Conservation (phyloP, 2,113 vertebrate species). For the Hippocampus zosterae region DNA sequence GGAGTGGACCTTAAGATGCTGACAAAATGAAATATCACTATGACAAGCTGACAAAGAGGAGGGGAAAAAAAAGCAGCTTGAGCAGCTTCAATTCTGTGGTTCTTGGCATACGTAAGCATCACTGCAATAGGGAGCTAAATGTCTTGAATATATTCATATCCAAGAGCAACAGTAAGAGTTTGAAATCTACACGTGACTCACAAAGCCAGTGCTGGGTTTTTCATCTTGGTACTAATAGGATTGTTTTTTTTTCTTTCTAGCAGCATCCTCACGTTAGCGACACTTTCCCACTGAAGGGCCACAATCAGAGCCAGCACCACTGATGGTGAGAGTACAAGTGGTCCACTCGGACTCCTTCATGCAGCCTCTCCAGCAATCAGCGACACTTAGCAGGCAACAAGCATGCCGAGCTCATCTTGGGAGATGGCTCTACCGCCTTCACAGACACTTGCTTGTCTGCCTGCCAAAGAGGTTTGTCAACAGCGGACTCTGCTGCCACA, state of each 20-base stretch:
- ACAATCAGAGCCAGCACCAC: not conserved
- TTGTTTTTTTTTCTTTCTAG: not conserved
- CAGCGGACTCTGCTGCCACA: too few relatives aligned
- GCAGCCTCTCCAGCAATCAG: conserved; percentile 38
- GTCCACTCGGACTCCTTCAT: not conserved
- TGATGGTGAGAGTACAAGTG: not conserved
- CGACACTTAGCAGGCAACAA: not conserved
- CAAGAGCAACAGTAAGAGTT: not conserved
- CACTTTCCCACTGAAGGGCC: not conserved
- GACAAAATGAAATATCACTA: not conserved
- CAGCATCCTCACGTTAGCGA: too few relatives aligned
- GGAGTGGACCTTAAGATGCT: not conserved
- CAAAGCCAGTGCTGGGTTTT: not conserved
- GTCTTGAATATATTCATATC: not conserved
- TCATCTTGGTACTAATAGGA: too few relatives aligned
- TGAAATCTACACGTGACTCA: too few relatives aligned
- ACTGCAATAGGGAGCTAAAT: not conserved
- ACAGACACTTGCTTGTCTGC: not conserved
- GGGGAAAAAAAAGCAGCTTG: not conserved
- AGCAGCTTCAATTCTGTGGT: not conserved
- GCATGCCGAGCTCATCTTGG: not conserved
- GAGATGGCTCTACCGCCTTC: not conserved
- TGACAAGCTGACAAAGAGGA: not conserved
- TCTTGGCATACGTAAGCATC: not conserved
- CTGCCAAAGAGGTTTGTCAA: not conserved